Conservation (phyloP, 2,888 invertebrate genomes). For the Morpho achilles region DNA sequence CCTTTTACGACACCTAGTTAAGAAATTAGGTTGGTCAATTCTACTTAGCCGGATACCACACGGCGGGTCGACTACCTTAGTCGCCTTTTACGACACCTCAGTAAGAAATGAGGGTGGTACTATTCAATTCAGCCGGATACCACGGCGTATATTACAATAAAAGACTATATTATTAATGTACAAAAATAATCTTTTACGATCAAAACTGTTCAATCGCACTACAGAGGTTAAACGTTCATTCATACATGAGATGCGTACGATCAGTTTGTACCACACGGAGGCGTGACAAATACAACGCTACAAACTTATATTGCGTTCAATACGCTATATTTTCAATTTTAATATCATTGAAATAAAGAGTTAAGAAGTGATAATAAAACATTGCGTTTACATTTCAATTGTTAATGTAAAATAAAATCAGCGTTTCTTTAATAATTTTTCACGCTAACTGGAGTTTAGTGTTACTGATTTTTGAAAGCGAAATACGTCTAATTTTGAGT, state of each 20-base stretch:
- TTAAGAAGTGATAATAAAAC: background rate
- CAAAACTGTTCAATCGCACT: constrained; percentile 33
- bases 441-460: background rate
- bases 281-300: constrained; percentile 33
- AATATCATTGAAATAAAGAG: background rate
- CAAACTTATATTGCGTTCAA: constrained; percentile 3
- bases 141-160: no score
- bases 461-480: no score
- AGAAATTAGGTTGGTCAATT: no score
- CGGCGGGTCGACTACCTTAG: no score
- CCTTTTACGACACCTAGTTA: no score
- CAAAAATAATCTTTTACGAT: constrained; percentile 34
- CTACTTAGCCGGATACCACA: no score
- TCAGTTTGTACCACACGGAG: constrained; percentile 39
- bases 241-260: constrained; percentile 47
- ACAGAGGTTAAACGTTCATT: constrained; percentile 45
- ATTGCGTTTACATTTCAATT: constrained; percentile 1
- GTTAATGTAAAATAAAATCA: constrained; percentile 11
- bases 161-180: no score
- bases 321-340: constrained; percentile 7
- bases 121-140: no score
- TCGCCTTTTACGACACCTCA: no score
- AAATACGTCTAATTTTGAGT: no score
- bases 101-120: no score
- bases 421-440: constrained; percentile 7